Evolutionary conservation across 1,140 invertebrate species (phyloP), one percentile per base, ranked within the genome.

Genomic region (Tetraneura akinire): DNA sequence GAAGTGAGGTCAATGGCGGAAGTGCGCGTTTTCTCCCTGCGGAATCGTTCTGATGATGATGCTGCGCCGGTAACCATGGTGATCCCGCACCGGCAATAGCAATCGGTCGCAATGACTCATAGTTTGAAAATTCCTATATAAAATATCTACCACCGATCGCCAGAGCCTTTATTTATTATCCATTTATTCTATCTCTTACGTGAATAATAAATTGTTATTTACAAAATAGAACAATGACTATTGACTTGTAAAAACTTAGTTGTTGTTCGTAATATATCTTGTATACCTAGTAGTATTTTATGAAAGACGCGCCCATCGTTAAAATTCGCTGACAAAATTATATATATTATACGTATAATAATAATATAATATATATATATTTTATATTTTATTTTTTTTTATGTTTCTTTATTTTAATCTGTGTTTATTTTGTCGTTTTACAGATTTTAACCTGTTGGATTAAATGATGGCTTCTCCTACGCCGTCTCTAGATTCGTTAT

Each of bases 401-500:
- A 3, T 1, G 0, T 21, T 14, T 23, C 14, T 16, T 0, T 23
- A 47, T 18, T 66, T 13, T 68, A 29, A 73, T 32, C 9, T 8
- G 32, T 21, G 21, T 57, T 55, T 57, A 49, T 51, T 82, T 83
- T 83, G 82, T 83, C 82, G 84, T 83, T 88, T 87, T 21, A 87
- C 90, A 89, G 89, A 87, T 90, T 90, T 89, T 89, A 87, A 88
- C 88, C 88, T 88, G 89, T 89, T 86, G 91, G 89, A 91, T 62
- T 90, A 26, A 78, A 78, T 26, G 86, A 91, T 91, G 90, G 90
- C 91, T 87, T 93, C 92, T 85, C 92, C 92, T 85, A 95, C 94
- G 88, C 93, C 93, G 86, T 95, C 94, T 87, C 88, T 95, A 88
- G 93, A 95, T 90, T 95, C 93, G 88, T 88, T 93, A 87, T 90